Percentiles rank a stretch among this genome's conserved stretches.
Conservation (phyloP, 2,113 vertebrate species). For the Chionis minor region DNA sequence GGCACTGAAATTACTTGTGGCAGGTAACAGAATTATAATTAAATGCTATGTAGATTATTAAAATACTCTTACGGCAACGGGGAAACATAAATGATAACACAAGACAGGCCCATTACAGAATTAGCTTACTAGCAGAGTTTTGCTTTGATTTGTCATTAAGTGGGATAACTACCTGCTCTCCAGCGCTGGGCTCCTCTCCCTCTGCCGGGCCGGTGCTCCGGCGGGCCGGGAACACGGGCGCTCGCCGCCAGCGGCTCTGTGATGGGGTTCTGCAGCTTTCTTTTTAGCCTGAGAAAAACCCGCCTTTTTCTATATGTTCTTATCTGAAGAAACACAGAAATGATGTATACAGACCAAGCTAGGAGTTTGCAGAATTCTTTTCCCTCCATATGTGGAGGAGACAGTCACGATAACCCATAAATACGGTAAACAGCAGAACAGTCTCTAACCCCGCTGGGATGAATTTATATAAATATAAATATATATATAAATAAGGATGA, state of each 20-base stretch:
- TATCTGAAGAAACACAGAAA: not conserved
- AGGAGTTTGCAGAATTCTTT: not conserved
- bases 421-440: not conserved
- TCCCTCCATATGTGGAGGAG: not conserved
- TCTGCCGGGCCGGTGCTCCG: not conserved
- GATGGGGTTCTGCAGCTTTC: not conserved
- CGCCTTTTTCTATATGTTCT: rapidly evolving
- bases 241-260: rapidly evolving
- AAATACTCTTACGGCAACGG: not conserved
- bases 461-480: no score
- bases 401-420: not conserved
- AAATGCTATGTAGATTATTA: constrained; percentile 53
- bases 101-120: constrained; percentile 29
- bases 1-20: constrained; percentile 47
- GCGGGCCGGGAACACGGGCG: not conserved
- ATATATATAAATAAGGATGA: no score
- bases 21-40: constrained; percentile 61
- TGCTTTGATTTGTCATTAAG: not conserved
- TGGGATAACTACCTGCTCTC: not conserved
- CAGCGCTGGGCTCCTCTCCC: not conserved
- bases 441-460: not conserved
- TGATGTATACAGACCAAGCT: rapidly evolving
- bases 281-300: not conserved
- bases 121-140: not conserved
- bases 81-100: constrained; percentile 24